phyloP scores from a whole-genome alignment of 2,888 invertebrate genomes.

The Mycalesis mineus region DNA sequence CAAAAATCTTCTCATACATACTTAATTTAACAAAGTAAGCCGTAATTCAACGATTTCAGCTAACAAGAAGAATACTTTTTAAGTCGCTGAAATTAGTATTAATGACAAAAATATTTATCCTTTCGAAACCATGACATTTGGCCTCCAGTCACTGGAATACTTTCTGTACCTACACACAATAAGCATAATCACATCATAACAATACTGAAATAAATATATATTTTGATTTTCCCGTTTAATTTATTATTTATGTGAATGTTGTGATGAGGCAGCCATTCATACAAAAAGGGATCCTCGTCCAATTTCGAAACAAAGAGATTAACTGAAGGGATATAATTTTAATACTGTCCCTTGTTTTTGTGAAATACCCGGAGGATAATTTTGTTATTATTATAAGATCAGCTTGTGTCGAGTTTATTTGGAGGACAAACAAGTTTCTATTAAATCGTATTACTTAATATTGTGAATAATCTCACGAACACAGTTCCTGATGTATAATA shows the following conservation, averaged over 20 bases:
- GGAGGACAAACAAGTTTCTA: background rate
- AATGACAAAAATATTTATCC: too few species aligned
- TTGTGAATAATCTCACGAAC: background rate
- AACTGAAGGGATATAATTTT: constrained; percentile 2
- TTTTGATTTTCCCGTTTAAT: background rate
- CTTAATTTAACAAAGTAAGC: too few species aligned
- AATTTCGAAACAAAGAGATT: background rate
- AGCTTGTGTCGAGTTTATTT: background rate
- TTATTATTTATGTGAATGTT: background rate
- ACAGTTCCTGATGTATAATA: background rate
- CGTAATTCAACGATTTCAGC: too few species aligned
- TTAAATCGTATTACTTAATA: background rate
- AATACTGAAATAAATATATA: background rate
- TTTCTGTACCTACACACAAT: too few species aligned
- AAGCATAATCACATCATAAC: background rate
- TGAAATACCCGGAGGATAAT: background rate
- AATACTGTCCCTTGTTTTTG: background rate
- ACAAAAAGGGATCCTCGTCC: background rate
- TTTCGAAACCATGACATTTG: too few species aligned
- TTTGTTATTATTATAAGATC: background rate
- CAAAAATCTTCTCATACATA: too few species aligned
- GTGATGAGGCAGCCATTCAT: background rate
- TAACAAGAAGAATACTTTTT: too few species aligned
- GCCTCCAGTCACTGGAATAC: too few species aligned
- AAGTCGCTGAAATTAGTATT: too few species aligned